Conservation (phyloP, 1,140 invertebrate species). For the Sminthurides bifidus region DNA sequence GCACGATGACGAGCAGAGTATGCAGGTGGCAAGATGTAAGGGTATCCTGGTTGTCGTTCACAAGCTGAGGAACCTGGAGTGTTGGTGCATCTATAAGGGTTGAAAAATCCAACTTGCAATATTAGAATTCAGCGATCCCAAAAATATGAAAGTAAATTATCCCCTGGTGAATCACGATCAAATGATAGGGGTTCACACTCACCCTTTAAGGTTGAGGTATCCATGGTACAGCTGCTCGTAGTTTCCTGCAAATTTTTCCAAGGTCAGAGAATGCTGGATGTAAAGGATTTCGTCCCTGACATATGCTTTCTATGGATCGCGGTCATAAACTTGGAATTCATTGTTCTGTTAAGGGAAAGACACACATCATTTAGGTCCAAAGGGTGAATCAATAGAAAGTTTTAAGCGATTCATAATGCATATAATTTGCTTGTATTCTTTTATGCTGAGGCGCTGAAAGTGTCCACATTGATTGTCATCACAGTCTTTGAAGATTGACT, state of each 20-base stretch:
- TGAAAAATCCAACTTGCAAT: background rate
- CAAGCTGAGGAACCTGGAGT: background rate
- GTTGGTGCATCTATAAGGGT: constrained; percentile 21
- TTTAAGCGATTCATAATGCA: background rate
- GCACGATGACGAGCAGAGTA: constrained; percentile 10
- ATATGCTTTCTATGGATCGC: constrained; percentile 47
- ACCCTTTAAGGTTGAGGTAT: constrained; percentile 46
- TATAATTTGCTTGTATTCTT: too few relatives aligned
- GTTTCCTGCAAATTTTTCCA: constrained; percentile 44
- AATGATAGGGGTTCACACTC: constrained; percentile 34
- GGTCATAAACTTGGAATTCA: constrained; percentile 55
- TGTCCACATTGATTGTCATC: too few relatives aligned
- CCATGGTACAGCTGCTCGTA: constrained; percentile 43
- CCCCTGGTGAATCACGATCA: background rate
- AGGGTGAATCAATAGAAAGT: background rate
- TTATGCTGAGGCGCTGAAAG: too few relatives aligned
- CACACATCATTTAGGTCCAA: background rate
- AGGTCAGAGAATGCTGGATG: constrained; percentile 48
- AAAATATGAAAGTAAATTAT: background rate
- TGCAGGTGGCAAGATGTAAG: constrained; percentile 9
- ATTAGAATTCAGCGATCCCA: background rate
- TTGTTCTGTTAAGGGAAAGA: constrained; percentile 9
- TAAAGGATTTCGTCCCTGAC: constrained; percentile 44
- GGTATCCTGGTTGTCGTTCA: constrained; percentile 3
- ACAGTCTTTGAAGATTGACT: background rate